Conservation (phyloP, 2,888 invertebrate genomes). For the Ornithoptera alexandrae region DNA sequence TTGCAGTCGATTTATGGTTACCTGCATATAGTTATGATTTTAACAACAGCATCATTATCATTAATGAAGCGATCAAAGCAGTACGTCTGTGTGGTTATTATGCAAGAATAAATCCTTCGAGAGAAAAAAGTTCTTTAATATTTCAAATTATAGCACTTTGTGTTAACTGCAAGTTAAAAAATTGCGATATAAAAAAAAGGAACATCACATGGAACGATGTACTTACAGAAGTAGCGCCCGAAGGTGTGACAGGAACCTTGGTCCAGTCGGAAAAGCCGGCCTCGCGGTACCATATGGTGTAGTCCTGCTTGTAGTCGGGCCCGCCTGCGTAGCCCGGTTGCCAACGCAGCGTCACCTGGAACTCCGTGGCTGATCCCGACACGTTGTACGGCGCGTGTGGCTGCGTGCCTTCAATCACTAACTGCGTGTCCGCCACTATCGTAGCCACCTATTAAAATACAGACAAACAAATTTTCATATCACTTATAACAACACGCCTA, state of each 20-base stretch:
- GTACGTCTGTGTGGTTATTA: too few species aligned
- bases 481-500: background rate
- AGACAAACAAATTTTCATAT: background rate
- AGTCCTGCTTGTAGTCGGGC: slow-evolving; percentile 96
- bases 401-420: slow-evolving; percentile 96
- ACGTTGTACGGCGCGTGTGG: slow-evolving; percentile 98
- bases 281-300: slow-evolving; percentile 96
- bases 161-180: too few species aligned
- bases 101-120: too few species aligned
- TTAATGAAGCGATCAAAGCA: too few species aligned
- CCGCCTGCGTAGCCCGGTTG: slow-evolving; percentile 97
- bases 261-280: slow-evolving; percentile 94
- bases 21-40: slow-evolving; percentile 57
- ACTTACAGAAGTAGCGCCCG: slow-evolving; percentile 86
- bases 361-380: slow-evolving; percentile 92
- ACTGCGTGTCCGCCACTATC: slow-evolving; percentile 93
- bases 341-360: slow-evolving; percentile 95
- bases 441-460: slow-evolving; percentile 86
- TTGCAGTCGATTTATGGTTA: slow-evolving; percentile 93
- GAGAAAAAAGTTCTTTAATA: too few species aligned
- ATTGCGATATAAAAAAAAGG: too few species aligned
- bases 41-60: background rate
- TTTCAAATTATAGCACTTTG: too few species aligned
- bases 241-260: slow-evolving; percentile 95
- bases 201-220: background rate